These are phyloP conservation scores for Trichomalopsis sarcophagae DNA, from an alignment of 1,140 invertebrate genomes.

Conservation along the genomic window DNA sequence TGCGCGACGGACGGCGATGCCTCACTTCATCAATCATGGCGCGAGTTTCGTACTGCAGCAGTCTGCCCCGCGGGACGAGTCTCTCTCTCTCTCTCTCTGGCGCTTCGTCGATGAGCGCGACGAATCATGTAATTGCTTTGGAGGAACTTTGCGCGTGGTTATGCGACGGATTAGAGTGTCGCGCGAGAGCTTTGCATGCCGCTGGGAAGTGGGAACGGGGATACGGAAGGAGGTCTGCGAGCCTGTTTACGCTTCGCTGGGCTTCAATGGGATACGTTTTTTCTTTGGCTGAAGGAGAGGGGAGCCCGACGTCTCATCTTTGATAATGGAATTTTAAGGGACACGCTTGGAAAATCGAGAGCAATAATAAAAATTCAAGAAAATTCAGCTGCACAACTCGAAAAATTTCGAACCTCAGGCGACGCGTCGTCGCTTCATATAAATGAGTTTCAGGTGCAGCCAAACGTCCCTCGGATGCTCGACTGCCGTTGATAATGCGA, in stretches of 20 bases:
- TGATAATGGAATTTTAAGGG: background rate
- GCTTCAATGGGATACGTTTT: background rate
- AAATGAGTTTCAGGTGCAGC: background rate
- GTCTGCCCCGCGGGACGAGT: background rate
- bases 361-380: too few relatives aligned
- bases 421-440: too few relatives aligned
- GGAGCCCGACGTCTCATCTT: background rate
- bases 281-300: background rate
- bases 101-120: background rate
- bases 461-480: background rate
- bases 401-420: too few relatives aligned
- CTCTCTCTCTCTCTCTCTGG: background rate
- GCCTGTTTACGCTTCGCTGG: background rate
- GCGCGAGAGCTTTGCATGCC: too few relatives aligned
- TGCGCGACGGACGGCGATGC: background rate
- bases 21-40: constrained; percentile 27
- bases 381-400: too few relatives aligned
- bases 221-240: background rate
- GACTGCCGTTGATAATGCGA: background rate
- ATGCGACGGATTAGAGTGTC: background rate
- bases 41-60: background rate
- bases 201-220: background rate
- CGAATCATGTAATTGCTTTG: constrained; percentile 37
- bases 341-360: too few relatives aligned
- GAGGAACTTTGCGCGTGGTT: constrained; percentile 7